Evolutionary conservation across 2,113 vertebrate species (phyloP).

Genomic region (Myxocyprinus asiaticus): DNA sequence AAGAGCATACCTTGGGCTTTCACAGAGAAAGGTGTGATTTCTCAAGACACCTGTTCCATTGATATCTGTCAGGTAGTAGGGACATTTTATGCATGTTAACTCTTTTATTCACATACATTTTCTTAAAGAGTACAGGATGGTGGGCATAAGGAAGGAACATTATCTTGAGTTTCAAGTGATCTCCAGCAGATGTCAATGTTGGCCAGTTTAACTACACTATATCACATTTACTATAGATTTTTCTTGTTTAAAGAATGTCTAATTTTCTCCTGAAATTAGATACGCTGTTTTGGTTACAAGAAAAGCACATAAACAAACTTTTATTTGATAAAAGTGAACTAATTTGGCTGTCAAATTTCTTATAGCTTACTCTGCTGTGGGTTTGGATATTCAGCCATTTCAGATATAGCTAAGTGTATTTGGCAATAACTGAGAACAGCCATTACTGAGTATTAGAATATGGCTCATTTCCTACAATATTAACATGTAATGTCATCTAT

Average conservation of each 20-base stretch:
- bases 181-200: conserved; percentile 76
- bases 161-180: conserved; percentile 36
- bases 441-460: conserved; percentile 12
- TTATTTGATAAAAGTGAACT: not conserved
- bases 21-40: too few relatives aligned
- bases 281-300: not conserved
- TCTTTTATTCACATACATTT: too few relatives aligned
- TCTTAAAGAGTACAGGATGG: not conserved
- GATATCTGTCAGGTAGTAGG: too few relatives aligned
- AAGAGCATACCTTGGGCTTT: too few relatives aligned
- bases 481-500: not conserved
- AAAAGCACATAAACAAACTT: not conserved
- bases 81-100: too few relatives aligned
- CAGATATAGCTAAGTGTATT: not conserved
- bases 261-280: not conserved
- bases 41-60: too few relatives aligned
- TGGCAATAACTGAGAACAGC: not conserved
- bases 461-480: not conserved
- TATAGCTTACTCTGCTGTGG: not conserved
- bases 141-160: not conserved
- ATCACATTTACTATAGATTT: not conserved
- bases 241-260: not conserved
- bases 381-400: not conserved
- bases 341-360: not conserved
- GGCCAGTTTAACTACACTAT: conserved; percentile 40